phyloP scores from a whole-genome alignment of 2,113 vertebrate genomes.

The Campylomormyrus numenius region DNA sequence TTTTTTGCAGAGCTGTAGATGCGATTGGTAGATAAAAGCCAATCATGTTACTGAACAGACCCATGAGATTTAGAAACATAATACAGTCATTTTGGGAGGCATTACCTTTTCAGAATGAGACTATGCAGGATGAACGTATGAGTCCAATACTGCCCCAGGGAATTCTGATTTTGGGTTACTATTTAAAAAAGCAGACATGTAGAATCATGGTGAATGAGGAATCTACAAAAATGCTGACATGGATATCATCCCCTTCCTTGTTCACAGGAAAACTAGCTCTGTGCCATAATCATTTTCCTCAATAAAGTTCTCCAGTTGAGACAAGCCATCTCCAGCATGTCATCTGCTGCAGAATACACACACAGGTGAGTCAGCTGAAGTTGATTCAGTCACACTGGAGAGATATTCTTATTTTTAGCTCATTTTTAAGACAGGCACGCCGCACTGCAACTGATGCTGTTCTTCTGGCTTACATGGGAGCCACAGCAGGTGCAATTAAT shows the following conservation, averaged over 20 bases:
- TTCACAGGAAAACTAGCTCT: neutral
- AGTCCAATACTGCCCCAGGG: neutral
- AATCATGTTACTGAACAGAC: neutral
- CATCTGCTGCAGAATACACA: neutral
- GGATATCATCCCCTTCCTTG: neutral
- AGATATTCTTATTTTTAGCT: neutral
- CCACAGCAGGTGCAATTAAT: neutral
- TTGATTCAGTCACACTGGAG: neutral
- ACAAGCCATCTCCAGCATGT: neutral
- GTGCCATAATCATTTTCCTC: neutral
- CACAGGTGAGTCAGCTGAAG: neutral
- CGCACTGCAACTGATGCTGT: neutral
- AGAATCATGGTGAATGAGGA: neutral
- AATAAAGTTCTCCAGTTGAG: neutral
- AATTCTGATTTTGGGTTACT: neutral
- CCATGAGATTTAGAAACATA: neutral
- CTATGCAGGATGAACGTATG: neutral
- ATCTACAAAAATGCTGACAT: neutral
- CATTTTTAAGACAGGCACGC: neutral
- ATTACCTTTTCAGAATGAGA: neutral
- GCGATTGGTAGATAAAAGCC: neutral
- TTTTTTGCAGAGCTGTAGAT: neutral
- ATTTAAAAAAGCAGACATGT: neutral
- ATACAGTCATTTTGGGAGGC: neutral
- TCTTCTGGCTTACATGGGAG: neutral